Percentiles rank a stretch among this genome's conserved stretches.
phyloP scores from a whole-genome alignment of 2,888 invertebrate genomes.

The Apodemia duryi region DNA sequence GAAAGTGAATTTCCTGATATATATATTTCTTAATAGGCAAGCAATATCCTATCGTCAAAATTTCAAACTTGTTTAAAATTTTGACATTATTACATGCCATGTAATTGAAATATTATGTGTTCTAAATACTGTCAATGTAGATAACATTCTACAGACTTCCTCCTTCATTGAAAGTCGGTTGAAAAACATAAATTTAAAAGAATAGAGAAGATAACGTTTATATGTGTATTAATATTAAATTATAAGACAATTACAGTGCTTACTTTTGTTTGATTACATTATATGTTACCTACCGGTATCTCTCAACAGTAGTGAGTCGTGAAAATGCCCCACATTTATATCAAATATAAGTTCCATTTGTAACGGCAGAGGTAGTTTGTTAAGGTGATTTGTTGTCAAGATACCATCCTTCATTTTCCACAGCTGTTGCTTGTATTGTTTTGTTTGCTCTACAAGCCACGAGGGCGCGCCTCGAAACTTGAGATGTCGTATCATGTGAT shows the following conservation, averaged over 20 bases:
- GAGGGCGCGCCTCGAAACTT: constrained; percentile 49
- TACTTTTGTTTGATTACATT: constrained; percentile 3
- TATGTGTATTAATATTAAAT: neutral
- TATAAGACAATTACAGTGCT: neutral
- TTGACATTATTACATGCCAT: no score
- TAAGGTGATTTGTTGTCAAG: constrained; percentile 46
- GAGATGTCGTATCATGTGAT: constrained; percentile 60
- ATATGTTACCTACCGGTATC: constrained; percentile 45
- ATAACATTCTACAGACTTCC: no score
- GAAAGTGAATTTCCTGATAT: no score
- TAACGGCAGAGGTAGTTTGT: constrained; percentile 54
- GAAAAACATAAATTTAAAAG: no score
- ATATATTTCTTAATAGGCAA: no score
- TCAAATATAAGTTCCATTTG: constrained; percentile 72
- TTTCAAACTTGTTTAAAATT: no score
- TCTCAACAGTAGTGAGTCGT: constrained; percentile 58
- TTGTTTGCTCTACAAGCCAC: constrained; percentile 50
- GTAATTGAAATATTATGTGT: no score
- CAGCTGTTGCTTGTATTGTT: constrained; percentile 54
- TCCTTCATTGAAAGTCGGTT: no score
- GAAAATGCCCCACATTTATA: constrained; percentile 63
- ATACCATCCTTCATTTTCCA: constrained; percentile 69
- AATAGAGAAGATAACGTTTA: no score
- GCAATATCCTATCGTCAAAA: no score
- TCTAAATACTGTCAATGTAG: no score